Conservation (phyloP, 2,113 vertebrate species). For the Capra hircus region DNA sequence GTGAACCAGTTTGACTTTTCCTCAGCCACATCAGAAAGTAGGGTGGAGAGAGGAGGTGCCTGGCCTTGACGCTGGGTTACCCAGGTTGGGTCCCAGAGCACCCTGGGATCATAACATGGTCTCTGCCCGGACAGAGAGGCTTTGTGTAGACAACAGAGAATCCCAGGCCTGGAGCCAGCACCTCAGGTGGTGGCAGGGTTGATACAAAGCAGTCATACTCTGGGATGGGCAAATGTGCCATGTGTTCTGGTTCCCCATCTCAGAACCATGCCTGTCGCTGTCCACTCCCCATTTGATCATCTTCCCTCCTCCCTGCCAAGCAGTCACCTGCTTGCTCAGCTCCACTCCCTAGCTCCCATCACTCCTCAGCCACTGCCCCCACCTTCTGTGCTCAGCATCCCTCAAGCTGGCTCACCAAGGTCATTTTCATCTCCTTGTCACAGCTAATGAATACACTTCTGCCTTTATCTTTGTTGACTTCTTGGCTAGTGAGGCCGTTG, state of each 20-base stretch:
- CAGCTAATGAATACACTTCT: not conserved
- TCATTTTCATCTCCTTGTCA: conserved; percentile 32
- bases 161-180: not conserved
- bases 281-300: not conserved
- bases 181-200: not conserved
- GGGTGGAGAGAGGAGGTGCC: not conserved
- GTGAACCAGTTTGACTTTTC: not conserved
- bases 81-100: not conserved
- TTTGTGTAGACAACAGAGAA: conserved; percentile 41
- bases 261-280: not conserved
- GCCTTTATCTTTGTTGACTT: not conserved
- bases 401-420: conserved; percentile 12
- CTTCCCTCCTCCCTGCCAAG: not conserved
- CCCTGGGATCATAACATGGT: not conserved
- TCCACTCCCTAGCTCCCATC: not conserved
- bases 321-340: not conserved
- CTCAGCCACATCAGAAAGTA: not conserved
- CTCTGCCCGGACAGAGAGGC: conserved; percentile 20
- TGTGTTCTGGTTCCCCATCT: not conserved
- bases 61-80: not conserved
- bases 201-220: not conserved
- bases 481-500: not conserved
- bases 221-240: not conserved
- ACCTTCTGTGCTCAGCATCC: not conserved
- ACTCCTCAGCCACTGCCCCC: not conserved